phyloP scores from a whole-genome alignment of 2,888 invertebrate genomes.

The Entomobrya proxima region DNA sequence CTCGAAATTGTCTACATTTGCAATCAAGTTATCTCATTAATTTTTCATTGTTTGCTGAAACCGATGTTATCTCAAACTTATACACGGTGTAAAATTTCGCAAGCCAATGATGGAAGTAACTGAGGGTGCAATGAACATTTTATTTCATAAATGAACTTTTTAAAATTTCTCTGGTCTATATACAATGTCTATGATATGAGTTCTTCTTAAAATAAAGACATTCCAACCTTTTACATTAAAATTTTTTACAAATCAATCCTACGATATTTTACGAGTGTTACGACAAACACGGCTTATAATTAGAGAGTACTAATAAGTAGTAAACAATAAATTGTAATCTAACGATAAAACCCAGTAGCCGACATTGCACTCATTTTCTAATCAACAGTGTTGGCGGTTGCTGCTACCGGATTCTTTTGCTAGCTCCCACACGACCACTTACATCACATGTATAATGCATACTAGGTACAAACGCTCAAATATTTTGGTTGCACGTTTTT shows the following conservation, averaged over 20 bases:
- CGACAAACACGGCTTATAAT: slow-evolving; percentile 24
- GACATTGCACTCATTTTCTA: slow-evolving; percentile 61
- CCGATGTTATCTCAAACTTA: slow-evolving; percentile 20
- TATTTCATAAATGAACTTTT: too few relatives aligned
- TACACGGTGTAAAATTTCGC: background rate
- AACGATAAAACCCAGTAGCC: slow-evolving; percentile 69
- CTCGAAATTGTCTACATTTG: slow-evolving; percentile 39
- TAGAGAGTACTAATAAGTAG: slow-evolving; percentile 29
- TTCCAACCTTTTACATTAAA: background rate
- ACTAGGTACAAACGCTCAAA: too few relatives aligned
- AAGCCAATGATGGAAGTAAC: background rate
- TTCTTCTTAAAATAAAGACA: background rate
- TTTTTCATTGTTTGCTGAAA: slow-evolving; percentile 53
- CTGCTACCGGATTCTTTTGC: slow-evolving; percentile 56
- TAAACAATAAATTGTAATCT: slow-evolving; percentile 64
- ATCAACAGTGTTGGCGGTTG: slow-evolving; percentile 64
- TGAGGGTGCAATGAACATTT: too few relatives aligned
- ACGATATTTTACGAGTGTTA: background rate
- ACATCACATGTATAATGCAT: too few relatives aligned
- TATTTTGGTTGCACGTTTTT: too few relatives aligned
- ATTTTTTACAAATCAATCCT: slow-evolving; percentile 4
- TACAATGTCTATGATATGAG: too few relatives aligned
- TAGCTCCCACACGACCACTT: background rate
- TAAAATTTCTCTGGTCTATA: too few relatives aligned
- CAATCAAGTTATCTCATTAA: slow-evolving; percentile 63